Base-by-base conservation (phyloP, 2,797 vertebrate genomes). In the Myotis daubentonii region DNA sequence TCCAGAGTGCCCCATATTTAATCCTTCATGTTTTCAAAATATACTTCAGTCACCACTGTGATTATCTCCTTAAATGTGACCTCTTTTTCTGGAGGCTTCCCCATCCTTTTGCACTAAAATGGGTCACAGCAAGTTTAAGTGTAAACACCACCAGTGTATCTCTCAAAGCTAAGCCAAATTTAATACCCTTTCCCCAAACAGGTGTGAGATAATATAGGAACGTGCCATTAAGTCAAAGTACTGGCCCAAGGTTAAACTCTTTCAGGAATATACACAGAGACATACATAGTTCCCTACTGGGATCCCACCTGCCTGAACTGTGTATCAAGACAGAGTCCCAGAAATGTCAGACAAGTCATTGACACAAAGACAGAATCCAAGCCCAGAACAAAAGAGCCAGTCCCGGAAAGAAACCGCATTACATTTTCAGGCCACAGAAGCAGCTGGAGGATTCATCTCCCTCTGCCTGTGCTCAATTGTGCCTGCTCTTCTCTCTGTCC, bases 271-370 rank as follows among this genome's bases (percentile, higher is more conserved):
- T 53, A 95, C 75, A 66, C 87, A 94, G 65, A 89, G 19, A 82
- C n/a, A 83, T 38, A 94, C 83, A 93, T 74, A 93, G 81, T 70
- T 92, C 81, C 98, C 97, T 97, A 96, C 96, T 97, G 97, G 96
- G 92, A 96, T 97, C 66, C 97, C 97, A 98, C 97, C 97, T 98
- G 97, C 90, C 97, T 96, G n/a, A 60, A 25, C 95, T 92, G 36
- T 84, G 81, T 60, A 96, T 95, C 89, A 94, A 85, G 79, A 68
- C 85, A 94, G 85, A 94, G 96, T 85, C 92, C 75, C 96, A 97
- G 94, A 97, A 97, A 95, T 0, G 88, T 84, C 87, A 90, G 79
- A 93, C 85, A 88, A 95, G 78, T 80, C 74, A 90, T 1, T 70
- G 53, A 94, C 82, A 95, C 55, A 68, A 68, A 78, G 60, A 83